Percentiles rank a stretch among this genome's conserved stretches.
These are phyloP conservation scores for Eublepharis macularius DNA, from an alignment of 2,113 vertebrate species.

Conservation along the genomic window DNA sequence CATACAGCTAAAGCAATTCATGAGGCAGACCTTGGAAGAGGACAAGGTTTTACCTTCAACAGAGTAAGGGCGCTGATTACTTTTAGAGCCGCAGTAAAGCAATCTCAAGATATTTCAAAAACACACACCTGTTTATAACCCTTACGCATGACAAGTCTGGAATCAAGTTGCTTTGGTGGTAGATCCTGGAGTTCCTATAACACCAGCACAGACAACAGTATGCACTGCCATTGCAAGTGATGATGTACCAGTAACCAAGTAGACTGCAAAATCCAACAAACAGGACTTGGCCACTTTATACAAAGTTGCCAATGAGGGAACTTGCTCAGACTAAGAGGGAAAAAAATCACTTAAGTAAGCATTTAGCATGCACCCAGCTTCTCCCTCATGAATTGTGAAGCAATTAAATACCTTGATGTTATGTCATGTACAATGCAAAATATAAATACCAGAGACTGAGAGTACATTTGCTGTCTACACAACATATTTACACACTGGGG, in stretches of 20 bases:
- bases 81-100: slow-evolving; percentile 49
- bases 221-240: neutral
- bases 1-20: slow-evolving; percentile 50
- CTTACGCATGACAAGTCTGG: neutral
- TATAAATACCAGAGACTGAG: too few species aligned
- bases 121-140: slow-evolving; percentile 19
- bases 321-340: neutral
- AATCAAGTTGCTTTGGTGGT: neutral
- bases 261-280: neutral
- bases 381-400: too few species aligned
- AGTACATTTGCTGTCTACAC: too few species aligned
- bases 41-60: slow-evolving; percentile 56
- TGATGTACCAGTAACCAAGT: neutral
- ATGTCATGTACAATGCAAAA: too few species aligned
- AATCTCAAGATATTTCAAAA: slow-evolving; percentile 52
- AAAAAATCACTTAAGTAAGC: neutral
- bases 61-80: slow-evolving; percentile 40
- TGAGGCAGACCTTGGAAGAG: slow-evolving; percentile 60
- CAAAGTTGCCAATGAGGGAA: slow-evolving; percentile 32
- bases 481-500: too few species aligned
- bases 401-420: too few species aligned
- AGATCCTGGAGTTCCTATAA: neutral
- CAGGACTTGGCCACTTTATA: neutral
- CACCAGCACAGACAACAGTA: neutral
- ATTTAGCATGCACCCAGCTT: too few species aligned